Base-by-base conservation (phyloP, 2,888 invertebrate genomes). In the Acrobasis consociella region DNA sequence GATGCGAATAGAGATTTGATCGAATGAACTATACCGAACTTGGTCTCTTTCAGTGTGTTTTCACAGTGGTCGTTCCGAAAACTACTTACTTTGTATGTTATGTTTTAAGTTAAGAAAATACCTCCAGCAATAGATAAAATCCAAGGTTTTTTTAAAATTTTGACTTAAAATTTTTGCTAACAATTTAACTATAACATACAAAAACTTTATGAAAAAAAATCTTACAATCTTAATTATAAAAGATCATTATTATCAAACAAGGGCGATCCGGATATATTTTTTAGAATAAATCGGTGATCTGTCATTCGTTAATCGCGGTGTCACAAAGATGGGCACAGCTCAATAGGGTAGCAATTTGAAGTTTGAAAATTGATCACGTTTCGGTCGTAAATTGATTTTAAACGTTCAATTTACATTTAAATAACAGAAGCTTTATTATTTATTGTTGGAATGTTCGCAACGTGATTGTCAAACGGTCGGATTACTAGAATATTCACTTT, bases 321-420 rank as follows among this genome's bases (percentile, higher is more conserved):
- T 39, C 56, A 56, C 42, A 56, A 53, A 53, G 56, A 46, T 22
- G 55, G 51, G 55, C 42, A 56, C 42, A 46, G 46, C 56, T 56
- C 56, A 56, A 56, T 22, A 56, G 56, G 56, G 42, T 46, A 56
- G 39, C 55, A 42, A 42, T 56, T 56, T 56, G 42, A 60, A 60
- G 42, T 51, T 60, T 22, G 51, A 42, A 51, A 60, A 60, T 60
- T 60, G 60, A 60, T 60, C 60, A 60, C 60, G 60, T 60, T 51
- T 17, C n/a, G 50, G 51, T 13, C 60, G 51, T 60, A 60, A 60
- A 60, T 60, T 60, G 50, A 50, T 39, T 60, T 50, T 60, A 60
- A 60, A 59, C 17, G 38, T 51, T 42, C 22, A 38, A 60, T 60
- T 60, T 60, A 39, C 60, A 51, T 51, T 60, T 51, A 60, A 60